These are phyloP conservation scores for Diadema setosum DNA, from an alignment of 35 echinoderm and acorn worm genomes.

Conservation along the genomic window DNA sequence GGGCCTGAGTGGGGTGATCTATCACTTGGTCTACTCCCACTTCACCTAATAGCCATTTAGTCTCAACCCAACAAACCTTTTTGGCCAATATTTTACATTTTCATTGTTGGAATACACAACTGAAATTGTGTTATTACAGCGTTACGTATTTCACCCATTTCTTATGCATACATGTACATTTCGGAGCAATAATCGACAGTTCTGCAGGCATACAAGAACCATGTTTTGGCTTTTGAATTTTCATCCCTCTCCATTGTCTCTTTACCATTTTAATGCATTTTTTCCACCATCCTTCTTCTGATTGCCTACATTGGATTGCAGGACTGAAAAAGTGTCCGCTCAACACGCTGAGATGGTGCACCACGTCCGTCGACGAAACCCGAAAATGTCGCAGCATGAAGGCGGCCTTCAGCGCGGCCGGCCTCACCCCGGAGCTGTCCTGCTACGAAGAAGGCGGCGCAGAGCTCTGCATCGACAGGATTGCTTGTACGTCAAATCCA, in stretches of 20 bases:
- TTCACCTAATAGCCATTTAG: too few relatives aligned
- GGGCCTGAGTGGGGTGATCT: background rate
- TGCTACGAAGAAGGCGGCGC: conserved; percentile 32
- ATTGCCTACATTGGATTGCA: too few relatives aligned
- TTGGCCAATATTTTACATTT: too few relatives aligned
- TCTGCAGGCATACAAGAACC: too few relatives aligned
- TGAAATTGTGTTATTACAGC: background rate
- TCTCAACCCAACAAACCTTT: too few relatives aligned
- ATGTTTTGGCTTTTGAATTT: too few relatives aligned
- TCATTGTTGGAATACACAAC: too few relatives aligned
- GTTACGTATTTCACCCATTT: background rate
- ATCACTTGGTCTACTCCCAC: background rate
- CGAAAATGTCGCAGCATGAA: conserved; percentile 61
- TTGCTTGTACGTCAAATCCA: conserved; percentile 5
- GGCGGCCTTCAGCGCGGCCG: background rate
- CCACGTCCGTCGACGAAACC: conserved; percentile 46
- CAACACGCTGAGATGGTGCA: conserved; percentile 58
- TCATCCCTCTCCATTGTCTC: too few relatives aligned
- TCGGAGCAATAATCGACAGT: too few relatives aligned
- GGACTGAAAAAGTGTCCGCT: conserved; percentile 67
- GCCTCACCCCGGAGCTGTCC: conserved; percentile 47
- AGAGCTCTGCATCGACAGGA: conserved; percentile 26
- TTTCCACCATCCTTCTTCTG: too few relatives aligned
- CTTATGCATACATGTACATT: background rate
- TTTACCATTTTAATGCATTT: too few relatives aligned